These are phyloP conservation scores for Hypothenemus hampei DNA, from an alignment of 1,140 invertebrate genomes.

Conservation along the genomic window DNA sequence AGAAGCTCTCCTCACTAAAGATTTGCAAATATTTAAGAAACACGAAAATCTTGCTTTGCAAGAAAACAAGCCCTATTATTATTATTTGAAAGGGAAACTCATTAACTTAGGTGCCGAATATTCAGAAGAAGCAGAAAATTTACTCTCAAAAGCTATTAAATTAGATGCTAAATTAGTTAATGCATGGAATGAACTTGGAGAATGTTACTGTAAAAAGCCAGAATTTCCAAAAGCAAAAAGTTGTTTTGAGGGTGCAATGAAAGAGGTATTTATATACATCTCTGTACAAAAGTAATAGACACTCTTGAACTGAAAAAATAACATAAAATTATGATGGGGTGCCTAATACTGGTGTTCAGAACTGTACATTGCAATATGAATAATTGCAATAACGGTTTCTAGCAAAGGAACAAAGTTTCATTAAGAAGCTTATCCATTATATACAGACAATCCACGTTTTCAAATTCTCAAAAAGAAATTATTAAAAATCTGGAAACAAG, in stretches of 20 bases:
- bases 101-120: slow-evolving; percentile 70
- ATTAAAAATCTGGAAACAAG: slow-evolving; percentile 65
- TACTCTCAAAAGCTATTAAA: slow-evolving; percentile 78
- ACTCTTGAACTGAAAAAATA: no score
- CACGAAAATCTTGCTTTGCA: slow-evolving; percentile 52
- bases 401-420: slow-evolving; percentile 75
- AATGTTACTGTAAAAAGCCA: slow-evolving; percentile 85
- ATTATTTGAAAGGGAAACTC: slow-evolving; percentile 69
- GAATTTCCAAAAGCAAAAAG: slow-evolving; percentile 76
- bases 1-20: slow-evolving; percentile 59
- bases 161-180: slow-evolving; percentile 74
- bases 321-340: no score
- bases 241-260: slow-evolving; percentile 78
- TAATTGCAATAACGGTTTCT: slow-evolving; percentile 39
- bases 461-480: slow-evolving; percentile 52
- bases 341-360: no score
- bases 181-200: slow-evolving; percentile 87
- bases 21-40: slow-evolving; percentile 59
- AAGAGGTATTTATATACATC: slow-evolving; percentile 55
- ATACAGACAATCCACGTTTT: slow-evolving; percentile 62
- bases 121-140: slow-evolving; percentile 64
- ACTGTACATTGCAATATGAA: no score
- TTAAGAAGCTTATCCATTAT: slow-evolving; percentile 82
- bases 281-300: background rate
- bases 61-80: slow-evolving; percentile 60